phyloP scores from a whole-genome alignment of 2,113 vertebrate genomes.

The Emydura subglobosa region DNA sequence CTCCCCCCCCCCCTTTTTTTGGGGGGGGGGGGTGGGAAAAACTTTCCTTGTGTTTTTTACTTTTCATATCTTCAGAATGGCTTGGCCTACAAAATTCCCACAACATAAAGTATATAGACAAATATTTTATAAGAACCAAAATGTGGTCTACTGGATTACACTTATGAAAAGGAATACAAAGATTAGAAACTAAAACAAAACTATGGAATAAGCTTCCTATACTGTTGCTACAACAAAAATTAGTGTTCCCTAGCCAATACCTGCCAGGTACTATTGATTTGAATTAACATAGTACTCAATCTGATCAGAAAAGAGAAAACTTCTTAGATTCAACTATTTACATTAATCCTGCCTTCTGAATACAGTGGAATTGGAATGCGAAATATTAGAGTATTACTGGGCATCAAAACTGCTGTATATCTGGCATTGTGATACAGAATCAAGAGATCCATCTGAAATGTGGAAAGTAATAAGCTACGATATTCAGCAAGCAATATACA shows the following conservation, averaged over 20 bases:
- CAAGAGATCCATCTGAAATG: not conserved
- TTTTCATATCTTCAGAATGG: not conserved
- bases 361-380: accelerated
- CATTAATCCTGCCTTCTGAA: not conserved
- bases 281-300: not conserved
- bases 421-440: accelerated
- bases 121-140: not conserved
- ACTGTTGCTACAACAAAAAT: not conserved
- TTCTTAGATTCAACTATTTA: not conserved
- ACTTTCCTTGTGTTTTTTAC: not conserved
- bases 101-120: not conserved
- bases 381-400: not conserved
- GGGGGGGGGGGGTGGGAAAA: not conserved
- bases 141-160: not conserved
- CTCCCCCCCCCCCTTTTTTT: not conserved
- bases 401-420: not conserved
- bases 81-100: not conserved
- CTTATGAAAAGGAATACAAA: not conserved
- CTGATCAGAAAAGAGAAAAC: accelerated
- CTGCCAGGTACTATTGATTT: accelerated
- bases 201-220: not conserved
- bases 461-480: not conserved
- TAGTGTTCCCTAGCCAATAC: not conserved
- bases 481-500: not conserved
- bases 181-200: not conserved